Evolutionary conservation across 2,888 invertebrate species (phyloP).

Genomic region (Xanthia togata): DNA sequence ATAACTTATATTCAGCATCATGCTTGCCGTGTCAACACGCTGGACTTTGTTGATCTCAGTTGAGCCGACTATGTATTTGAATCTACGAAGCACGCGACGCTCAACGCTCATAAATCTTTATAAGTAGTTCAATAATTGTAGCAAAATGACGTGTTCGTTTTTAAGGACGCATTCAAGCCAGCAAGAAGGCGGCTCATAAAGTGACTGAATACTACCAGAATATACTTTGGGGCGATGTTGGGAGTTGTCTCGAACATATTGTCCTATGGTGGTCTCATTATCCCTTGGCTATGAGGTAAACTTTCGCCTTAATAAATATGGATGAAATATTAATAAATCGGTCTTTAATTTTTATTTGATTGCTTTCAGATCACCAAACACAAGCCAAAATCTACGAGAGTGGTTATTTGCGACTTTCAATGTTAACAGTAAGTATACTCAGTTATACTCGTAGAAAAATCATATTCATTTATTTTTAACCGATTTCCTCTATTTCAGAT

Average conservation of each 20-base stretch:
- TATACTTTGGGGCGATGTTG: conserved; percentile 95
- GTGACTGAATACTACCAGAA: conserved; percentile 93
- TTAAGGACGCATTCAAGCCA: conserved; percentile 91
- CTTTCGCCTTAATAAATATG: neutral
- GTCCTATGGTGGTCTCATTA: conserved; percentile 96
- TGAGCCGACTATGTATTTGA: neutral
- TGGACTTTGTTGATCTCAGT: neutral
- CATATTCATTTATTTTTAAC: no score
- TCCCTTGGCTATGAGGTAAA: conserved; percentile 91
- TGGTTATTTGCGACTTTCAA: conserved; percentile 91
- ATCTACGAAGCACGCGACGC: neutral
- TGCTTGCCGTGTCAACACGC: neutral
- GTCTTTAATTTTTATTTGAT: neutral
- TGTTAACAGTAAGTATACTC: conserved; percentile 87
- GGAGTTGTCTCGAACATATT: conserved; percentile 94
- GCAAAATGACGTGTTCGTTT: neutral
- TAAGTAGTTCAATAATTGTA: neutral
- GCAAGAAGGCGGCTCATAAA: conserved; percentile 91
- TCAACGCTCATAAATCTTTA: neutral
- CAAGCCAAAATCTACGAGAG: conserved; percentile 92
- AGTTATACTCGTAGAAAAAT: neutral
- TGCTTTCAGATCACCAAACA: conserved; percentile 88
- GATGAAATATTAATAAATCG: no score
- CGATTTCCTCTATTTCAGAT: conserved; percentile 78
- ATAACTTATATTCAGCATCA: neutral